Percentiles rank a stretch among this genome's conserved stretches.
Conservation (phyloP, 2,113 vertebrate species). For the Odobenus rosmarus region DNA sequence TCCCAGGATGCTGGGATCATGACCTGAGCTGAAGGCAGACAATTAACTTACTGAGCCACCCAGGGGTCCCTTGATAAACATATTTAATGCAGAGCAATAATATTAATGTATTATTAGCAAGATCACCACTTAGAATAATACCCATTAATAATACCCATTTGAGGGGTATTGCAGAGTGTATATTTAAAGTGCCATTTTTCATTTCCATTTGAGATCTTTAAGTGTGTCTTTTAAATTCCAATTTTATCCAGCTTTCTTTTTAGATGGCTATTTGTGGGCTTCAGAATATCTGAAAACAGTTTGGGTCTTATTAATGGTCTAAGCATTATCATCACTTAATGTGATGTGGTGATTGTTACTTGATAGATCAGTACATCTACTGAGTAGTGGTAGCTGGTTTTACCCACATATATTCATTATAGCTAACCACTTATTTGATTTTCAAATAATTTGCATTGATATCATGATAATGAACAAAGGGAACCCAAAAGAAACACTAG, state of each 20-base stretch:
- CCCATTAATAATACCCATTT: too few species aligned
- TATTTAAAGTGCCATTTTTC: not conserved
- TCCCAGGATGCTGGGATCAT: not conserved
- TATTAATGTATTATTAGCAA: not conserved
- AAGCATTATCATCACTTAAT: not conserved
- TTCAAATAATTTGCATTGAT: not conserved
- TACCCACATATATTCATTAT: not conserved
- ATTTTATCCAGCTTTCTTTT: not conserved
- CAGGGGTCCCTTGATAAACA: not conserved
- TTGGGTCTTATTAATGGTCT: not conserved
- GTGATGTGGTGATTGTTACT: not conserved
- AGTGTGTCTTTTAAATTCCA: not conserved
- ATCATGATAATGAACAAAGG: not conserved
- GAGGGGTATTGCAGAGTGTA: too few species aligned
- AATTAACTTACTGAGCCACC: not conserved
- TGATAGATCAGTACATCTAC: not conserved
- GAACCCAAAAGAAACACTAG: not conserved
- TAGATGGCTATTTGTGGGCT: not conserved
- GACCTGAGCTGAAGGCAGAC: not conserved
- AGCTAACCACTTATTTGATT: not conserved
- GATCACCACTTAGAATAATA: not conserved
- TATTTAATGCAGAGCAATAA: constrained; percentile 14
- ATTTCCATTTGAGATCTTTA: constrained; percentile 27
- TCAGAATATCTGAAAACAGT: constrained; percentile 16
- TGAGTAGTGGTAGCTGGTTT: not conserved